phyloP scores from a whole-genome alignment of 2,113 vertebrate species.

The Camelus dromedarius region DNA sequence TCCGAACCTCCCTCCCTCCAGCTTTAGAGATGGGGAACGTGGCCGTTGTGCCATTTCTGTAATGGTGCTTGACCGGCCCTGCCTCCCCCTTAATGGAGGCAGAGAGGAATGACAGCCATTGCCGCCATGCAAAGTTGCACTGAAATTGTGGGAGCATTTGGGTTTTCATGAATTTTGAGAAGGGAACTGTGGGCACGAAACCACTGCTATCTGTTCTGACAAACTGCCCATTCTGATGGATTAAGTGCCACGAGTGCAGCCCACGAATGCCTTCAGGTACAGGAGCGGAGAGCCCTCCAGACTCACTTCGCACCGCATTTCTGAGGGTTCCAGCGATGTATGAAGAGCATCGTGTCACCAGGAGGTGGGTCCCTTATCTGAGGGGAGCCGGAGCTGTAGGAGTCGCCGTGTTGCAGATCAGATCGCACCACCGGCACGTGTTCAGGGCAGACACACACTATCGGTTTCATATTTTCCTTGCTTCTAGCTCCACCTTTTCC shows the following conservation, averaged over 20 bases:
- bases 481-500: constrained; percentile 46
- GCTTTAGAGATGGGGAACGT: neutral
- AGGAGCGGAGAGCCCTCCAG: constrained; percentile 30
- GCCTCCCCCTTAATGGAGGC: neutral
- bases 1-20: neutral
- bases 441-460: constrained; percentile 23
- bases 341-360: neutral
- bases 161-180: constrained; percentile 78
- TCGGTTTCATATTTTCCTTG: constrained; percentile 63
- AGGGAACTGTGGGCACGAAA: constrained; percentile 72
- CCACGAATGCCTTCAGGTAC: constrained; percentile 9
- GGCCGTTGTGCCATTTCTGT: rapidly evolving
- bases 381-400: neutral
- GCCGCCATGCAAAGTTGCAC: neutral
- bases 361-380: neutral
- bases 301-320: neutral
- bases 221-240: constrained; percentile 76
- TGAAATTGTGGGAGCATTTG: constrained; percentile 19
- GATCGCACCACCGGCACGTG: neutral
- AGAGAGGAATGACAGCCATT: constrained; percentile 2
- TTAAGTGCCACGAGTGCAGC: constrained; percentile 57
- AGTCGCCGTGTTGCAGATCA: rapidly evolving
- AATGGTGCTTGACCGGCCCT: rapidly evolving
- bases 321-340: neutral
- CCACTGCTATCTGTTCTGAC: constrained; percentile 77